Evolutionary conservation across 2,113 vertebrate genomes (phyloP).

Genomic region (Hymenochirus boettgeri): DNA sequence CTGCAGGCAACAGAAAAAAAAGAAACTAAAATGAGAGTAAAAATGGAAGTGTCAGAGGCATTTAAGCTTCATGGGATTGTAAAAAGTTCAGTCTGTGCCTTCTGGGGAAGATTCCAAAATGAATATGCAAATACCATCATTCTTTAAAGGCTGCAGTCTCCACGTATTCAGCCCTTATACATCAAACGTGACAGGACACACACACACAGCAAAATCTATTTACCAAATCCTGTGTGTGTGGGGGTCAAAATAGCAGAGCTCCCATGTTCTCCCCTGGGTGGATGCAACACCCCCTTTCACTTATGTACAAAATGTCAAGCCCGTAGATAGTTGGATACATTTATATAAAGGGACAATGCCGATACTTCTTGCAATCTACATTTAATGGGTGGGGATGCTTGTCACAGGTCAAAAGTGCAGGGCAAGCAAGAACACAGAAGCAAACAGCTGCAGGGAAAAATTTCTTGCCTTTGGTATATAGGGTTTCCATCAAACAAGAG

Average conservation of each 20-base stretch:
- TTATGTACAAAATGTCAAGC: constrained; percentile 12
- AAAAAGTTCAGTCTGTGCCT: constrained; percentile 33
- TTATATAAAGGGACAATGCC: neutral
- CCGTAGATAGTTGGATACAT: neutral
- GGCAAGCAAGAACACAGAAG: too few species aligned
- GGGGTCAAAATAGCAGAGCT: constrained; percentile 30
- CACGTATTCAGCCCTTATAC: constrained; percentile 49
- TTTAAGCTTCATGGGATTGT: neutral
- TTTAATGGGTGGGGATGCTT: too few species aligned
- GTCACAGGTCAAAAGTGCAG: too few species aligned
- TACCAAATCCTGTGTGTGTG: neutral
- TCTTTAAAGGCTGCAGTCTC: constrained; percentile 46
- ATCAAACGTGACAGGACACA: constrained; percentile 52
- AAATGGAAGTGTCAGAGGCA: neutral
- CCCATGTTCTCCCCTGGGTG: neutral
- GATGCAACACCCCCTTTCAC: constrained; percentile 3
- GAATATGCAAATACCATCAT: constrained; percentile 62
- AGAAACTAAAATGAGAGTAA: constrained; percentile 42
- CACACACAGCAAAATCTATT: constrained; percentile 36
- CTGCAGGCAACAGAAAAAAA: constrained; percentile 3
- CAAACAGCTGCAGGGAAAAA: too few species aligned
- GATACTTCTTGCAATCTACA: too few species aligned
- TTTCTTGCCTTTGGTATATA: too few species aligned
- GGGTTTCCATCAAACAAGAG: too few species aligned
- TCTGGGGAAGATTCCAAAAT: constrained; percentile 55